Evolutionary conservation across 1,140 invertebrate species (phyloP).

Genomic region (Dolichoris vasculosae): DNA sequence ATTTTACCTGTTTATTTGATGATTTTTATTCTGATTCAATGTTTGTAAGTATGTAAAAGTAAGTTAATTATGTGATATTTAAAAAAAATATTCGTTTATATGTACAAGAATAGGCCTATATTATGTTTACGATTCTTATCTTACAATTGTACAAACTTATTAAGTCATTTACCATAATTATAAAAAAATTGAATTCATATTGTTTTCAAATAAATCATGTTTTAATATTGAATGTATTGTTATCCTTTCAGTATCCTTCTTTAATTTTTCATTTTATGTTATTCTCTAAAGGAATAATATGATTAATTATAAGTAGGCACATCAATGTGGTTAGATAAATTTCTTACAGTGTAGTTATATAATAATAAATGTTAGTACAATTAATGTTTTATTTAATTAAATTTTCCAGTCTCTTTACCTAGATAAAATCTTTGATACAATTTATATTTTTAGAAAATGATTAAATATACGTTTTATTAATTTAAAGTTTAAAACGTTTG

Average conservation of each 20-base stretch:
- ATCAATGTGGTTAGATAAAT: constrained; percentile 71
- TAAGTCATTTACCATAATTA: background rate
- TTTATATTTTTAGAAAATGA: background rate
- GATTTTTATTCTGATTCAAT: constrained; percentile 52
- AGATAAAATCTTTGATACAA: background rate
- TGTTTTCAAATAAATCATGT: constrained; percentile 28
- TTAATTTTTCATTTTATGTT: constrained; percentile 26
- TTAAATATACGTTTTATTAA: background rate
- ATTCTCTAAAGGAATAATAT: constrained; percentile 56
- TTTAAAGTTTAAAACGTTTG: background rate
- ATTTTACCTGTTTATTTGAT: constrained; percentile 3
- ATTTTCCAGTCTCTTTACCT: background rate
- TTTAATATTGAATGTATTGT: constrained; percentile 25
- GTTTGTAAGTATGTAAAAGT: constrained; percentile 15
- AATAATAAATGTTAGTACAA: constrained; percentile 51
- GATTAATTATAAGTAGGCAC: constrained; percentile 72
- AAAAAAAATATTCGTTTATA: constrained; percentile 23
- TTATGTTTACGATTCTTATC: background rate
- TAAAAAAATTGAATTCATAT: constrained; percentile 9
- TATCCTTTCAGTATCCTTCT: background rate
- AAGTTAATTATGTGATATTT: background rate
- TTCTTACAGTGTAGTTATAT: constrained; percentile 54
- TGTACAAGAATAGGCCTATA: background rate
- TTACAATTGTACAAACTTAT: constrained; percentile 8
- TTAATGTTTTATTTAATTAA: constrained; percentile 36